These are phyloP conservation scores for Fregetta grallaria DNA, from an alignment of 2,113 vertebrate genomes.

Conservation along the genomic window DNA sequence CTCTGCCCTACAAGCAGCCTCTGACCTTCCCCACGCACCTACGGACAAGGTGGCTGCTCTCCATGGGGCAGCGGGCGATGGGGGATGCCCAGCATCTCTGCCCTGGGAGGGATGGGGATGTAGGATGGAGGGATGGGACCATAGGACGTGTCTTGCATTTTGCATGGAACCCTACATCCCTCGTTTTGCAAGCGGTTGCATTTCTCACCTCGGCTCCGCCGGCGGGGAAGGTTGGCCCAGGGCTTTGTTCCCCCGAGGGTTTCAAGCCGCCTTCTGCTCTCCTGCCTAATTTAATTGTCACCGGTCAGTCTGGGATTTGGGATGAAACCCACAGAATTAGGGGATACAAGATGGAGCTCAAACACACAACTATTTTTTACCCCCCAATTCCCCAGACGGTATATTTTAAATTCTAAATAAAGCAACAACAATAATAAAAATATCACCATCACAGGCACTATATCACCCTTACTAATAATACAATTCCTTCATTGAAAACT, in stretches of 20 bases:
- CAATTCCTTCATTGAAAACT: not conserved
- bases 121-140: not conserved
- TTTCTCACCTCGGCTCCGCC: not conserved
- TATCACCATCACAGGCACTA: rapidly evolving
- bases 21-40: not conserved
- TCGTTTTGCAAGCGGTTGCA: not conserved
- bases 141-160: not conserved
- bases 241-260: not conserved
- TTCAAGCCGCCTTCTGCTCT: not conserved
- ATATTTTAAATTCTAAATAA: not conserved
- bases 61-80: not conserved
- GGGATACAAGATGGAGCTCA: not conserved
- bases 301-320: not conserved
- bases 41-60: not conserved
- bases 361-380: not conserved
- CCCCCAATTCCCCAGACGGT: not conserved
- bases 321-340: not conserved
- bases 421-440: not conserved
- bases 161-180: not conserved
- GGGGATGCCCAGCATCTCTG: not conserved
- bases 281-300: conserved; percentile 57
- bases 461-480: not conserved
- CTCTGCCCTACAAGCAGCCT: not conserved
- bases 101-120: rapidly evolving
- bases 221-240: not conserved